Base-by-base conservation (phyloP, 2,113 vertebrate genomes). In the Sceloporus undulatus region DNA sequence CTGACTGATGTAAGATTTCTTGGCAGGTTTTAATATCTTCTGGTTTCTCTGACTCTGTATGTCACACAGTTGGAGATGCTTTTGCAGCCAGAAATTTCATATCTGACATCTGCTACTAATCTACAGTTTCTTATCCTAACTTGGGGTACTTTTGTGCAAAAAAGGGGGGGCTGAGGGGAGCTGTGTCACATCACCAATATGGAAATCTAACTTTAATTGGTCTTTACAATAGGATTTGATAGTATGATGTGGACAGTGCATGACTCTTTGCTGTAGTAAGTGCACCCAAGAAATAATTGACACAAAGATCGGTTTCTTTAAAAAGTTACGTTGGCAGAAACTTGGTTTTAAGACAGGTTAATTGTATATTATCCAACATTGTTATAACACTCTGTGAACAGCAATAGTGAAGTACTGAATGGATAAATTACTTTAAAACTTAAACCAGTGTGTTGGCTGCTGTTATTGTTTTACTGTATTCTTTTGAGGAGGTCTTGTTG, bases 1-100 rank as follows among this genome's bases (percentile, higher is more conserved):
- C 82, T 90, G 94, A 92, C 81, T 84, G 80, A 42, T 92, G 88
- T 92, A 93, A 84, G 4, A 73, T 78, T 0, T 92, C 85, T 86
- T 92, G 94, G 94, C 82, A 89, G 25, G 0, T 96, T 94, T 95
- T 93, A 71, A 92, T 93, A 88, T 81, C 56, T 85, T 86, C 83
- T 87, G 81, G 56, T 86, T 65, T 78, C 71, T 92, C 79, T 73
- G 73, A 73, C 54, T 87, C 76, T 78, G 90, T 76, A 2, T 25
- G 29, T 3, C 8, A 38, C 56, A 42, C 74, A 48, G n/a, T 59
- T 65, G 65, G 77, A 74, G 70, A 77, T 88, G 40, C 38, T 90
- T 29, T 79, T 79, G 48, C 84, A 86, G 6, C 54, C 25, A 92
- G 87, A 91, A 78, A 71, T 85, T 87, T 86, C 34, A 0, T 84